Conservation (phyloP, 2,797 vertebrate species). For the Pristis pectinata region DNA sequence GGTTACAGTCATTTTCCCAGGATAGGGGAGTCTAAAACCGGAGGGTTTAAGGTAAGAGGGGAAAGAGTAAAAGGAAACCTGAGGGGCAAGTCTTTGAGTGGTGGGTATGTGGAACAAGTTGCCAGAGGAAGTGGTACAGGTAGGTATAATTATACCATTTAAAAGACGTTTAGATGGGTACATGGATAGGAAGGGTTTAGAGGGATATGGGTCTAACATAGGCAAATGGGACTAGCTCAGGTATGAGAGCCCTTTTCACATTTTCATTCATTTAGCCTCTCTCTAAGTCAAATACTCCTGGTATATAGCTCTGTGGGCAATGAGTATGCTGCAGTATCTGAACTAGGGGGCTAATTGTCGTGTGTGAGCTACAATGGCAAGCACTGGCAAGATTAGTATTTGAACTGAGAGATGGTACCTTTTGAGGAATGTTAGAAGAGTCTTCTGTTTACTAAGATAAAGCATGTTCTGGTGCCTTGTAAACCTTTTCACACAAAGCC, state of each 20-base stretch:
- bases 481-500: neutral
- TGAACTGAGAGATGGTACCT: neutral
- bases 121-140: no score
- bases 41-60: no score
- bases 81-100: no score
- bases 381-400: neutral
- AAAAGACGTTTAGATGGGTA: no score
- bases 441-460: neutral
- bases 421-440: neutral
- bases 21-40: no score
- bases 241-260: neutral
- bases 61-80: no score
- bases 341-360: neutral
- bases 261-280: neutral
- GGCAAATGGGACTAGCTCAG: no score
- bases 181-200: no score
- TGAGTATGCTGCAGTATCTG: neutral
- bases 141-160: no score
- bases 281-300: neutral
- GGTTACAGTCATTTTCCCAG: no score
- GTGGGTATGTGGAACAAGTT: no score
- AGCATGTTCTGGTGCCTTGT: neutral
- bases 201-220: no score
- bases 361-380: neutral
- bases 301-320: neutral